phyloP scores from a whole-genome alignment of 2,888 invertebrate species.

The Mycalesis mineus region DNA sequence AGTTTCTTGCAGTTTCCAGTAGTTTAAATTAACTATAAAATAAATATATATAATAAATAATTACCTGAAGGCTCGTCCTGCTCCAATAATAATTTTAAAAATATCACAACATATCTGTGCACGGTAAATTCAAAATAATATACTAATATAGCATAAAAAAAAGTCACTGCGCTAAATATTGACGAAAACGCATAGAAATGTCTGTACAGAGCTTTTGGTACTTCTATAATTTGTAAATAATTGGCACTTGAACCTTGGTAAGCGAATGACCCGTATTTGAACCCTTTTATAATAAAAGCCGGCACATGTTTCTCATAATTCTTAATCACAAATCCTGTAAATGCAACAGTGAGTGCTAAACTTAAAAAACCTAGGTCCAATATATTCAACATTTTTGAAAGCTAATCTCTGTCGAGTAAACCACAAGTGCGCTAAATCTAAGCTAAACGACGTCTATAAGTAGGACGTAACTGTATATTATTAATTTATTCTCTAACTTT shows the following conservation, averaged over 20 bases:
- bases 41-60: slow-evolving; percentile 15
- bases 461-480: slow-evolving; percentile 23
- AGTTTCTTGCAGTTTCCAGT: too few species aligned
- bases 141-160: slow-evolving; percentile 67
- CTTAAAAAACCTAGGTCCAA: slow-evolving; percentile 65
- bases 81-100: slow-evolving; percentile 69
- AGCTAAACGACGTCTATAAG: slow-evolving; percentile 11
- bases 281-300: slow-evolving; percentile 79
- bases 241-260: slow-evolving; percentile 72
- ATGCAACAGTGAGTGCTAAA: slow-evolving; percentile 63
- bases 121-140: slow-evolving; percentile 70
- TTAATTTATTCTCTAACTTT: slow-evolving; percentile 20
- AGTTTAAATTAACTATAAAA: too few species aligned
- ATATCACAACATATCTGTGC: slow-evolving; percentile 62
- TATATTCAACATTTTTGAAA: slow-evolving; percentile 53
- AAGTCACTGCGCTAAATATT: slow-evolving; percentile 69
- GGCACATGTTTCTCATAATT: slow-evolving; percentile 83
- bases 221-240: slow-evolving; percentile 75
- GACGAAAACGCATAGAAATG: slow-evolving; percentile 89
- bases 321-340: slow-evolving; percentile 81
- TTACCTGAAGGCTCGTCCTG: slow-evolving; percentile 73
- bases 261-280: slow-evolving; percentile 86
- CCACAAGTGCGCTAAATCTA: not conserved
- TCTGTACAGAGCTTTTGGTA: slow-evolving; percentile 88
- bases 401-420: not conserved